Conservation (phyloP, 2,113 vertebrate genomes). For the Dasyurus viverrinus region DNA sequence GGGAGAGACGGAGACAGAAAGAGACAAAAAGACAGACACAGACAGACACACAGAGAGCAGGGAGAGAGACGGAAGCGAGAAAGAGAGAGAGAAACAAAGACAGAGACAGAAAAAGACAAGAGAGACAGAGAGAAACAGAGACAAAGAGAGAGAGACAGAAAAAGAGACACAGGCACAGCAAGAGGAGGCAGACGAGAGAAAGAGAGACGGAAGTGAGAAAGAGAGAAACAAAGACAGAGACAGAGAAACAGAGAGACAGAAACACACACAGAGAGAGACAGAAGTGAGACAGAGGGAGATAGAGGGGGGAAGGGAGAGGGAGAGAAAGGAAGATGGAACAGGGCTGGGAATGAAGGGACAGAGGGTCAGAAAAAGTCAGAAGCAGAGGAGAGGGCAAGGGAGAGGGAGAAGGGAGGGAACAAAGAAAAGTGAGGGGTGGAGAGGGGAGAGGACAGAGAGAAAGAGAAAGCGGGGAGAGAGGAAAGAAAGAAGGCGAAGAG, state of each 20-base stretch:
- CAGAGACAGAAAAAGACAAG: neutral
- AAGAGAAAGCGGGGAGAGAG: neutral
- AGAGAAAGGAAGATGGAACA: neutral
- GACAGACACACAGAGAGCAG: neutral
- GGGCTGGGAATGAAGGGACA: neutral
- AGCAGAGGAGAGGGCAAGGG: too few species aligned
- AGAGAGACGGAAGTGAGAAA: neutral
- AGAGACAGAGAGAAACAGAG: too few species aligned
- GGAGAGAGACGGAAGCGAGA: neutral
- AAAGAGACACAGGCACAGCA: neutral
- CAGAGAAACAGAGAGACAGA: neutral
- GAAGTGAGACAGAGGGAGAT: too few species aligned
- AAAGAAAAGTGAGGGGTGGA: neutral
- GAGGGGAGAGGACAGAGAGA: neutral
- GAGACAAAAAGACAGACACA: neutral
- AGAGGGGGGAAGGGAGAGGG: too few species aligned
- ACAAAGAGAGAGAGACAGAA: neutral
- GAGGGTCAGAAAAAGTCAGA: neutral
- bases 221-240: neutral
- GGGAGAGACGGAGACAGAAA: neutral
- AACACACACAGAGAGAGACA: too few species aligned
- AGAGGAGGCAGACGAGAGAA: too few species aligned
- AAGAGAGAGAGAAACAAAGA: rapidly evolving
- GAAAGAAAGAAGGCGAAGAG: neutral
- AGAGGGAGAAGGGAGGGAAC: too few species aligned